phyloP scores from a whole-genome alignment of 2,113 vertebrate species.

The Nerophis ophidion region DNA sequence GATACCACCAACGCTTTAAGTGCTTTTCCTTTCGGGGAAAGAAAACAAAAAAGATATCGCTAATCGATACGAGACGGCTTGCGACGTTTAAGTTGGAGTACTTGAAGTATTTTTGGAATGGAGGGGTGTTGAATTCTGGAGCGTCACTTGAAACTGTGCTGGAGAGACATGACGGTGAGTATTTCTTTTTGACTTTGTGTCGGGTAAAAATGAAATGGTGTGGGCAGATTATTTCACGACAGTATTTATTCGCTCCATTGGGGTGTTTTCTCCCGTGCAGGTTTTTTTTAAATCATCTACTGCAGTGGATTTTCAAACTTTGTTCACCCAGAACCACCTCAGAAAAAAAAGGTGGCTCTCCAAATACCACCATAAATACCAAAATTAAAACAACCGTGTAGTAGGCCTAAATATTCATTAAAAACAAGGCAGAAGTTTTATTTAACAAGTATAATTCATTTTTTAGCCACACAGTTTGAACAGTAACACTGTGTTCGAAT shows the following conservation, averaged over 20 bases:
- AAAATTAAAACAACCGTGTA: too few relatives aligned
- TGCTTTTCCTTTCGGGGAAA: background rate
- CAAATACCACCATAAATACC: too few relatives aligned
- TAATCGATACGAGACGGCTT: background rate
- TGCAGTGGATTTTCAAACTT: too few relatives aligned
- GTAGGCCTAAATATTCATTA: too few relatives aligned
- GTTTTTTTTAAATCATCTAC: too few relatives aligned
- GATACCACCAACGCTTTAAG: background rate
- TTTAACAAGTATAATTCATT: too few relatives aligned
- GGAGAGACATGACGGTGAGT: slow-evolving; percentile 3
- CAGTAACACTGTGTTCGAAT: too few relatives aligned
- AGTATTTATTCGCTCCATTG: slow-evolving; percentile 12
- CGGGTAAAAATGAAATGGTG: slow-evolving; percentile 8
- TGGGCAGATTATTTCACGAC: slow-evolving; percentile 7
- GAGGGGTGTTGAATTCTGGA: slow-evolving; percentile 4
- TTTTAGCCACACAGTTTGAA: too few relatives aligned
- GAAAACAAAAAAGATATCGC: background rate
- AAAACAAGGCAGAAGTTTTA: too few relatives aligned
- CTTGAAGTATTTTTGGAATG: slow-evolving; percentile 4
- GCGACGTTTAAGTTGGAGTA: background rate
- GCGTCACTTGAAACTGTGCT: background rate
- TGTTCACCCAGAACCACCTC: too few relatives aligned
- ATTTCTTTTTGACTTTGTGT: slow-evolving; percentile 9
- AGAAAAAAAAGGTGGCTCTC: too few relatives aligned
- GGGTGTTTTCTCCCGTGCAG: background rate